Evolutionary conservation across 2,888 invertebrate species (phyloP).

Genomic region (Pilophorus perplexus): DNA sequence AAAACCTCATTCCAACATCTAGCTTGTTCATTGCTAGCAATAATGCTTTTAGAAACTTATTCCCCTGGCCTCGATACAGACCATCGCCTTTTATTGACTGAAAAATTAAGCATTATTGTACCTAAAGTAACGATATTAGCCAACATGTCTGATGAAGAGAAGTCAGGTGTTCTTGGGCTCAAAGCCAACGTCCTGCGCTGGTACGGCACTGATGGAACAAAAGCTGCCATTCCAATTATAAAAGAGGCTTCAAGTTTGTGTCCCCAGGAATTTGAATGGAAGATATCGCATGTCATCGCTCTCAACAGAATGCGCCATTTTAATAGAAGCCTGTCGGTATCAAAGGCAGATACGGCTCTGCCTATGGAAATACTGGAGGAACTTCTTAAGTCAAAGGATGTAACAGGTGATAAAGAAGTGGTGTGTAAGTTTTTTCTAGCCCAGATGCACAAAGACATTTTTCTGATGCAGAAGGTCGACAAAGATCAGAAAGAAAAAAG

Average conservation of each 20-base stretch:
- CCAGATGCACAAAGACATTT: not conserved
- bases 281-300: not conserved
- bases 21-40: not conserved
- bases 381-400: not conserved
- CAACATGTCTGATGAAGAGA: not conserved
- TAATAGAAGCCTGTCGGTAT: not conserved
- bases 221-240: not conserved
- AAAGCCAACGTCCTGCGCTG: not conserved
- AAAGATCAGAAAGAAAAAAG: not conserved
- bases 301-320: not conserved
- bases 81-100: too few relatives aligned
- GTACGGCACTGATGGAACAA: not conserved
- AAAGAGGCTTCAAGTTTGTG: not conserved
- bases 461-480: not conserved
- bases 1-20: not conserved
- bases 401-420: not conserved
- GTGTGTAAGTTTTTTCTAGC: not conserved
- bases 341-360: not conserved
- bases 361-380: not conserved
- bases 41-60: not conserved
- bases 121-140: too few relatives aligned
- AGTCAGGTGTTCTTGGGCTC: not conserved
- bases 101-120: not conserved
- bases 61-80: not conserved
- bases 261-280: not conserved